phyloP scores from a whole-genome alignment of 2,797 vertebrate species.

The Acanthurus lineatus region DNA sequence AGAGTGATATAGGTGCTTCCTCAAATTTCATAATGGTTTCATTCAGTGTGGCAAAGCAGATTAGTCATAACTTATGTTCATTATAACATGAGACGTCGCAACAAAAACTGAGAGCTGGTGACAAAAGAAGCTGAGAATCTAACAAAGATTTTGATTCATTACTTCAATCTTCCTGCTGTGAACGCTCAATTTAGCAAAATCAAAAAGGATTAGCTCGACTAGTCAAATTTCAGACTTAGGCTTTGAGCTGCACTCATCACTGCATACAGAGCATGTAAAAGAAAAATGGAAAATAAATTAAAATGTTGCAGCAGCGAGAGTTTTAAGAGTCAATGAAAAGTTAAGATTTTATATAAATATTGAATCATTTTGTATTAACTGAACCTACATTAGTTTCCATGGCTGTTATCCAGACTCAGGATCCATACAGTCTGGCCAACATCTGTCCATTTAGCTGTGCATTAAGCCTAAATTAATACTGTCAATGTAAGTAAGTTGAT shows the following conservation, averaged over 20 bases:
- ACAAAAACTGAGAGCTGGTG: slow-evolving; percentile 4
- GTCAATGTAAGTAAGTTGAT: neutral
- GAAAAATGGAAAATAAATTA: neutral
- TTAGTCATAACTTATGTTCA: slow-evolving; percentile 15
- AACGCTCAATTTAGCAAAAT: neutral
- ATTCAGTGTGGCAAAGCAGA: slow-evolving; percentile 21
- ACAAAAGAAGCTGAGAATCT: slow-evolving; percentile 26
- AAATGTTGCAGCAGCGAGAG: neutral
- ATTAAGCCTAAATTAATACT: neutral
- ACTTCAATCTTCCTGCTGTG: neutral
- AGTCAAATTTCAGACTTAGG: neutral
- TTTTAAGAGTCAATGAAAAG: neutral
- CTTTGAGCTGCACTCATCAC: neutral
- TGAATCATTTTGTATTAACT: neutral
- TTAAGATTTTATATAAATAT: neutral
- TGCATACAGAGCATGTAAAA: neutral
- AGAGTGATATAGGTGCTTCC: slow-evolving; percentile 32
- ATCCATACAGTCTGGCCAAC: neutral
- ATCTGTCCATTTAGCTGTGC: slow-evolving; percentile 14
- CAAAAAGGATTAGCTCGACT: neutral
- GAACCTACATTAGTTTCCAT: neutral
- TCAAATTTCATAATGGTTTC: slow-evolving; percentile 26
- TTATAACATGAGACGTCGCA: neutral
- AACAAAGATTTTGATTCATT: neutral
- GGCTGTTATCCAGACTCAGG: neutral